Conservation (phyloP, 2,797 vertebrate genomes). For the Spatula versicolor region DNA sequence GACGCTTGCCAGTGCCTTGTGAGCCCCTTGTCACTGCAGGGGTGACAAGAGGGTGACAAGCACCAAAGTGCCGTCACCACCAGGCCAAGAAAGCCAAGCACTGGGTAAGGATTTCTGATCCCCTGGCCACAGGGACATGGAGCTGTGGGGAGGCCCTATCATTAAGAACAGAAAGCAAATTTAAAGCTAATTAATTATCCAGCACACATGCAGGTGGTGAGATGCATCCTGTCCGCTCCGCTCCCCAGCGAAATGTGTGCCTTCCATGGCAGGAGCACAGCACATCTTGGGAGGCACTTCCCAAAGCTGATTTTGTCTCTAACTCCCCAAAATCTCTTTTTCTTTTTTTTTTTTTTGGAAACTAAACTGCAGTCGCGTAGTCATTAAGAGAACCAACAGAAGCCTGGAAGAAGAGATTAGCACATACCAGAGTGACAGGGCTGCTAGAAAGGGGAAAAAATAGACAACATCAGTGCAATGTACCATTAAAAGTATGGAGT, state of each 20-base stretch:
- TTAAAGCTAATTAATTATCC: background rate
- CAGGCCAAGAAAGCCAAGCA: background rate
- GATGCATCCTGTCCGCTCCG: background rate
- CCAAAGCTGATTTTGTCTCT: background rate
- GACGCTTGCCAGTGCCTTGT: fast-evolving
- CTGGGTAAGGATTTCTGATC: constrained; percentile 11
- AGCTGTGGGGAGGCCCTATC: background rate
- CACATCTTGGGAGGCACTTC: background rate
- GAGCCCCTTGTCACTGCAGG: fast-evolving
- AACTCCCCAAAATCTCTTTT: background rate
- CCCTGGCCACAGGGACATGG: background rate
- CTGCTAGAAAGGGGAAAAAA: constrained; percentile 60
- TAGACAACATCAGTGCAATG: constrained; percentile 69
- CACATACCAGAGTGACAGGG: constrained; percentile 48
- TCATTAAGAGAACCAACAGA: constrained; percentile 58
- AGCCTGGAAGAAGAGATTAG: constrained; percentile 62
- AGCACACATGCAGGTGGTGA: fast-evolving
- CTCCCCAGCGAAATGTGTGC: background rate
- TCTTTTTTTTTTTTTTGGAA: fast-evolving
- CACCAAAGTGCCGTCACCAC: background rate
- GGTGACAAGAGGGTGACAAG: background rate
- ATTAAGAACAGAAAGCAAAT: background rate
- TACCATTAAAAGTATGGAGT: constrained; percentile 71
- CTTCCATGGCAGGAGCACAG: background rate
- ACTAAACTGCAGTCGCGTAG: background rate